Base-by-base conservation (phyloP, 2,888 invertebrate species). In the Hydropsyche betteni region DNA sequence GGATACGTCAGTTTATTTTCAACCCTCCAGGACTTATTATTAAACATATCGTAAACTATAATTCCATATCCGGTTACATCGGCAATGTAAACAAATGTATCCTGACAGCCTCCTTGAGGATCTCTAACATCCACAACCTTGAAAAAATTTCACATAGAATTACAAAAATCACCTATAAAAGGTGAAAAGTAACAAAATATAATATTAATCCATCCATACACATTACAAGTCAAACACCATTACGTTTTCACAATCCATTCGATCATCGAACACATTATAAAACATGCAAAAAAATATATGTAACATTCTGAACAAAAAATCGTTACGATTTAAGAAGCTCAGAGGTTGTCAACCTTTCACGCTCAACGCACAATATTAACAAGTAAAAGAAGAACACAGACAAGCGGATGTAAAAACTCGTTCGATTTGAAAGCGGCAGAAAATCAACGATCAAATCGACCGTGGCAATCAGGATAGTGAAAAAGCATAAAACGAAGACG, bases 31-130 rank as follows among this genome's bases (percentile, higher is more conserved):
- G 91, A 90, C 34, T 84, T 85, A 61, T 86, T 81, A 14, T 84
- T 83, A 7, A 82, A 81, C 0, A 89, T 87, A 81, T 93, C 92
- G 75, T 91, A 90, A 3, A 93, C 92, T 5, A 92, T 82, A 8
- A 93, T 78, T 0, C 88, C 88, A 82, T 86, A 91, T 4, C 87
- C 89, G 0, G 89, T 86, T 5, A 92, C 91, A 80, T 93, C 93
- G 0, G 92, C 92, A 0, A 91, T 86, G 82, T 93, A 93, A 36
- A 92, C 90, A 81, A 86, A 92, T 0, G 91, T 89, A 79, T 91
- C 86, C 0, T 82, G 80, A 81, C 93, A 93, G 5, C 85, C 83
- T 1, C 83, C 80, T 1, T 81, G 80, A 0, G 82, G 80, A 24
- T 87, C 84, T 34, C 90, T 84, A 0, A 91, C 84, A 80, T 93